Percentiles rank a stretch among this genome's conserved stretches.
Evolutionary conservation across 2,113 vertebrate genomes (phyloP).

Genomic region (Isurus oxyrinchus): DNA sequence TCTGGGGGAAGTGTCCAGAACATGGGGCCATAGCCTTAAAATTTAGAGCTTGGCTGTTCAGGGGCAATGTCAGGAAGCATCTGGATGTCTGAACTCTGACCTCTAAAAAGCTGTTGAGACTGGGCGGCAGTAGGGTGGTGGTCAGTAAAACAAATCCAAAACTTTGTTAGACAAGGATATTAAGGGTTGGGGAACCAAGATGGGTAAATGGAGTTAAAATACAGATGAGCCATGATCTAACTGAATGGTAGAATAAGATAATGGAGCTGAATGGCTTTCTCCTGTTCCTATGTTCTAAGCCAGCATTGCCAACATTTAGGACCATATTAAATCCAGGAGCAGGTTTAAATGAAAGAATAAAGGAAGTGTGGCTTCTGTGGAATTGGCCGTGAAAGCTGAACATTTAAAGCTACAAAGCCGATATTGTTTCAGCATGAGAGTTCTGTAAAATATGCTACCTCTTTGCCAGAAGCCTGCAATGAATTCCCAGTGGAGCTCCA

Average conservation of each 20-base stretch:
- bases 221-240: neutral
- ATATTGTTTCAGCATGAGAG: constrained; percentile 54
- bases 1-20: neutral
- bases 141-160: neutral
- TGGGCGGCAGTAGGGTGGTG: too few species aligned
- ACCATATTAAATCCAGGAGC: constrained; percentile 43
- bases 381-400: constrained; percentile 43
- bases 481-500: constrained; percentile 56
- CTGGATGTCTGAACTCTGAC: neutral
- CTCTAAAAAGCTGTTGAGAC: neutral
- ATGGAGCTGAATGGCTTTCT: neutral
- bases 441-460: constrained; percentile 55
- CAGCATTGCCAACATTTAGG: constrained; percentile 22
- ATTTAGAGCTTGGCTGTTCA: neutral
- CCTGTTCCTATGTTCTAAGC: neutral
- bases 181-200: neutral
- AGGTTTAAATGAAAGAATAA: constrained; percentile 44
- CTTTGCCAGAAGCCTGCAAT: constrained; percentile 60
- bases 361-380: constrained; percentile 44
- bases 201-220: neutral
- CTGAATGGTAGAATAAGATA: too few species aligned
- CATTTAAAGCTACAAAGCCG: constrained; percentile 52
- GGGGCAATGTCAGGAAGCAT: neutral
- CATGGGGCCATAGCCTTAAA: neutral
- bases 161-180: neutral